phyloP scores from a whole-genome alignment of 1,140 invertebrate species.

The Lepidurus couesii region DNA sequence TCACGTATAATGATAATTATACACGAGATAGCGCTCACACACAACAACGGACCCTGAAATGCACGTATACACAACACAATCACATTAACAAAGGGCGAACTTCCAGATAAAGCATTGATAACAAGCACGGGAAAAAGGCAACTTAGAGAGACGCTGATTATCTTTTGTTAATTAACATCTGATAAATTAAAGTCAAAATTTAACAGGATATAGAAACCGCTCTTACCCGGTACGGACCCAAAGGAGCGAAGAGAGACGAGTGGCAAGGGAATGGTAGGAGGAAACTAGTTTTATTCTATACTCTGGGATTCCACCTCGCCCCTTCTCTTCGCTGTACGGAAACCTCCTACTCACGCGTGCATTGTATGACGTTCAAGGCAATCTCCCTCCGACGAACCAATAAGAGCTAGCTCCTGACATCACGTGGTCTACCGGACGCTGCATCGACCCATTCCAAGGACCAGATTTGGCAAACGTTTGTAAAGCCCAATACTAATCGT shows the following conservation, averaged over 20 bases:
- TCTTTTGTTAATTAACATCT: not conserved
- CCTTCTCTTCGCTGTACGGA: not conserved
- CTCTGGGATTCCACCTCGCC: not conserved
- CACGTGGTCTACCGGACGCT: not conserved
- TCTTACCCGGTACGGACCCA: not conserved
- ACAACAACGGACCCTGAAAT: not conserved
- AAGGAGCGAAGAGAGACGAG: conserved; percentile 12
- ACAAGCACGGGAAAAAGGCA: not conserved
- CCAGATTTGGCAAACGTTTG: not conserved
- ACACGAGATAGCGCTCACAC: not conserved
- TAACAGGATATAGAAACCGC: not conserved
- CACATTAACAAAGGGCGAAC: not conserved
- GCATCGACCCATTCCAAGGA: not conserved
- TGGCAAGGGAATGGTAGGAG: not conserved
- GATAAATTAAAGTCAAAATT: not conserved
- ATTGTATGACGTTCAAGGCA: not conserved
- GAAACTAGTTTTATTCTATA: conserved; percentile 20
- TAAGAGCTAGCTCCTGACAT: not conserved
- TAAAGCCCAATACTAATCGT: not conserved
- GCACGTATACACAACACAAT: conserved; percentile 9
- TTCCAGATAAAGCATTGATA: not conserved
- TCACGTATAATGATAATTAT: not conserved
- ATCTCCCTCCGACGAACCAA: not conserved
- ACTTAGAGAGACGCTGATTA: not conserved
- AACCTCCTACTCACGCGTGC: not conserved